Conservation (phyloP, 2,113 vertebrate genomes). For the Pholis gunnellus region DNA sequence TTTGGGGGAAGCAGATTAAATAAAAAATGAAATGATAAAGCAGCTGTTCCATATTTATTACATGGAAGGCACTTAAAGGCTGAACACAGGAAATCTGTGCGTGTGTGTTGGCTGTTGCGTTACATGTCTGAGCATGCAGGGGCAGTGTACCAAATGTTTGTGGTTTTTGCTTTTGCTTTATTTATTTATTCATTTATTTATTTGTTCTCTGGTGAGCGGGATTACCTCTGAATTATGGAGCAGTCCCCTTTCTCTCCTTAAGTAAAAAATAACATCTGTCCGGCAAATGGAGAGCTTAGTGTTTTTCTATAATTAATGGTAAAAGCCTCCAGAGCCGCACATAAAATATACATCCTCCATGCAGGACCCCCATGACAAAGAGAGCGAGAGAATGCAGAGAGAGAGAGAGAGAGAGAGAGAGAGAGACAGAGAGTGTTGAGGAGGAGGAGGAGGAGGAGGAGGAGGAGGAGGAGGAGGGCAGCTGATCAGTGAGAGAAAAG, state of each 20-base stretch:
- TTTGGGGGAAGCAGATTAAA: conserved; percentile 46
- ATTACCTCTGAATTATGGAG: conserved; percentile 86
- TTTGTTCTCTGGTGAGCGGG: conserved; percentile 79
- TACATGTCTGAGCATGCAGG: conserved; percentile 42
- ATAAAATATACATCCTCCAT: conserved; percentile 85
- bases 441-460: background rate
- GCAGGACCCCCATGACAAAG: conserved; percentile 76
- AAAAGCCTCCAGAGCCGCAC: conserved; percentile 85
- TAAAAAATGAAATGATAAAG: conserved; percentile 73
- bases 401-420: background rate
- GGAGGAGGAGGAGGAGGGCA: conserved; percentile 7
- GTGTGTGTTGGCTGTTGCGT: conserved; percentile 30
- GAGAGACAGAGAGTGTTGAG: background rate
- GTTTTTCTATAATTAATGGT: conserved; percentile 88
- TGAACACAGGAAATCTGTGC: conserved; percentile 48
- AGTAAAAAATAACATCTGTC: conserved; percentile 88
- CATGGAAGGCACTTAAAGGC: conserved; percentile 65
- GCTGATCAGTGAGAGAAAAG: conserved; percentile 39
- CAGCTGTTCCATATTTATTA: conserved; percentile 78
- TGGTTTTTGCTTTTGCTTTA: conserved; percentile 77
- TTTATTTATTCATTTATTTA: conserved; percentile 85
- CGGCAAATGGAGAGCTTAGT: conserved; percentile 86
- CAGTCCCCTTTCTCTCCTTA: conserved; percentile 82
- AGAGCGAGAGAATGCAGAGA: conserved; percentile 62
- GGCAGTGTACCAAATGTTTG: conserved; percentile 67